Evolutionary conservation across 2,113 vertebrate species (phyloP), one percentile per base, ranked within the genome.

Genomic region (Sylvilagus bachmani): DNA sequence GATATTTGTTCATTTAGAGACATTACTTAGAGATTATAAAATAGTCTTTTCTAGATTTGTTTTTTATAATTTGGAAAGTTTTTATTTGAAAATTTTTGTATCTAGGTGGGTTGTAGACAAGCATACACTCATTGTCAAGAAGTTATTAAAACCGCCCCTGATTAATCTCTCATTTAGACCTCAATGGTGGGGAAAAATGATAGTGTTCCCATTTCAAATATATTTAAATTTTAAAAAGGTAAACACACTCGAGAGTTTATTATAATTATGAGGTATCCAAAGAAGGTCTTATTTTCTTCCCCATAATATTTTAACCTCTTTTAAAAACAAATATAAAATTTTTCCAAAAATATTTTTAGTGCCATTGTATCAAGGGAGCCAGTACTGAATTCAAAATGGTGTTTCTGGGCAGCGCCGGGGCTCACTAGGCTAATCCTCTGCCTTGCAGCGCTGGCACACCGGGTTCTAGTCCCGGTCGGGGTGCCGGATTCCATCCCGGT

Each of bases 281-380:
- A 89, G 11, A 86, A 71, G 33, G 80, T 58, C 33, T 77, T 10
- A 44, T 22, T 87, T 87, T 80, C 89, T 83, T 21, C 44, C 44
- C 53, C 14, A 44, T 70, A 69, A 25, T 55, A 21, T 22, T 5
- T 62, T 81, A 25, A 33, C 25, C 2, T 10, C 51, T 83, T 94
- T 89, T n/a, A n/a, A 74, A 66, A 91, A 53, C 7, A 88, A 91
- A 44, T 51, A 66, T 53, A 81, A 82, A 78, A 64, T 61, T 51
- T 25, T 78, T 82, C 78, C 31, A 44, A 53, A 70, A 64, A 49
- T 24, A 22, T 27, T 74, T 75, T 71, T 70, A 6, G 3, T 49
- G 49, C 12, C 16, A 66, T 9, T 36, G 21, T 27, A 19, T 6
- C 62, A 25, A 85, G 27, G 71, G 75, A 78, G 10, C 19, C 27